phyloP scores from a whole-genome alignment of 2,888 invertebrate genomes.

The Limenitis camilla region DNA sequence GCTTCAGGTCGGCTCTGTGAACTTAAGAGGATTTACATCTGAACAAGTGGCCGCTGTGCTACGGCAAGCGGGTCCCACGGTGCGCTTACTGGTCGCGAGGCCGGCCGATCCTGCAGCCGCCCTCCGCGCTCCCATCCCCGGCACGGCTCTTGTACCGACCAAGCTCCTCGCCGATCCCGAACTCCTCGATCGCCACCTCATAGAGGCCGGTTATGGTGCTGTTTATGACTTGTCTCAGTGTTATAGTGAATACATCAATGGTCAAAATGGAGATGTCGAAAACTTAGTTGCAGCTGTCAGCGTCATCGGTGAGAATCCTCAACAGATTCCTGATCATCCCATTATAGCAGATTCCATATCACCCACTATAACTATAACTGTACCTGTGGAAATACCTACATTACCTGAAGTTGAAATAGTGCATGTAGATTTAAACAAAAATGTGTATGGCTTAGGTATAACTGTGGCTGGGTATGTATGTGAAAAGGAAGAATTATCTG shows the following conservation, averaged over 20 bases:
- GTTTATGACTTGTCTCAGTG: conserved; percentile 66
- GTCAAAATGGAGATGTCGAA: conserved; percentile 47
- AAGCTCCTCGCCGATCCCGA: conserved; percentile 93
- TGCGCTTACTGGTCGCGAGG: conserved; percentile 94
- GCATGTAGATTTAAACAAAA: conserved; percentile 92
- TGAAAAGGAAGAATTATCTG: conserved; percentile 98
- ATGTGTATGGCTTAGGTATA: conserved; percentile 93
- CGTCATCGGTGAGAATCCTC: conserved; percentile 61
- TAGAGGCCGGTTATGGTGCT: conserved; percentile 83
- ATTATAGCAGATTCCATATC: conserved; percentile 51
- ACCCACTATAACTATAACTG: conserved; percentile 66
- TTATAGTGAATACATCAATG: conserved; percentile 55
- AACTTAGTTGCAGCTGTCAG: conserved; percentile 62
- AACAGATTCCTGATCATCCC: conserved; percentile 56
- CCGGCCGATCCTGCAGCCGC: conserved; percentile 91
- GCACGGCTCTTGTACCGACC: conserved; percentile 93
- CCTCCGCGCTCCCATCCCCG: conserved; percentile 84
- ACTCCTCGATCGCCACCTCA: conserved; percentile 88
- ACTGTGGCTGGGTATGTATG: conserved; percentile 98
- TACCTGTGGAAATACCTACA: conserved; percentile 74
- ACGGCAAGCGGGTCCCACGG: conserved; percentile 85
- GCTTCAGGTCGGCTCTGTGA: conserved; percentile 95
- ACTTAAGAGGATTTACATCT: conserved; percentile 95
- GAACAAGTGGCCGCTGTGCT: conserved; percentile 87
- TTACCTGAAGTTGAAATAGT: conserved; percentile 93